These are phyloP conservation scores for Nasua narica DNA, from an alignment of 2,797 vertebrate species.

Conservation along the genomic window DNA sequence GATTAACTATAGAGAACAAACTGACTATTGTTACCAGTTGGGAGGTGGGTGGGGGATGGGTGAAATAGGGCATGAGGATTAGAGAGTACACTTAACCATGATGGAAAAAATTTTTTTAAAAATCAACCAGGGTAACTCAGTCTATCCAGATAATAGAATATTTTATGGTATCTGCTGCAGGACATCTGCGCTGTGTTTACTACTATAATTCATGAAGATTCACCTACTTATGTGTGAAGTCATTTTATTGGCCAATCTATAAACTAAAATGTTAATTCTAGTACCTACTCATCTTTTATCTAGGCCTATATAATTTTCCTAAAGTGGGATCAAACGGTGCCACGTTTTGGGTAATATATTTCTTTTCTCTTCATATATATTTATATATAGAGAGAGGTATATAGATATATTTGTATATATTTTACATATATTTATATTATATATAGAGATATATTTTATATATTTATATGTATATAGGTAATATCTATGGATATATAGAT, in stretches of 20 bases:
- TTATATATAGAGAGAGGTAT: neutral
- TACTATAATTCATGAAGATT: neutral
- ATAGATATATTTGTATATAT: too few relatives aligned
- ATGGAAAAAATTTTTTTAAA: neutral
- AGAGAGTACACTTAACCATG: neutral
- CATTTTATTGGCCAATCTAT: neutral
- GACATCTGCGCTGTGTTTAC: neutral
- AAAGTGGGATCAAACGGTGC: neutral
- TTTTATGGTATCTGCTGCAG: neutral
- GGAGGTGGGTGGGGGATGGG: neutral
- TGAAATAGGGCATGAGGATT: neutral
- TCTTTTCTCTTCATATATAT: neutral
- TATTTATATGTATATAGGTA: neutral
- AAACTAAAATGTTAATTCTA: neutral
- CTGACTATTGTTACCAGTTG: neutral
- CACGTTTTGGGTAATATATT: neutral
- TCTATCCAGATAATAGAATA: neutral
- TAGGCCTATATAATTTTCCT: neutral
- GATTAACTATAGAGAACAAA: neutral
- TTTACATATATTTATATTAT: neutral
- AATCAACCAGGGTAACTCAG: neutral
- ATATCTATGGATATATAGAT: neutral
- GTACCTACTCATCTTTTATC: neutral
- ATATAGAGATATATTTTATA: too few relatives aligned
- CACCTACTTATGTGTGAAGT: neutral